Percentiles rank a stretch among this genome's conserved stretches.
These are phyloP conservation scores for Panorpa germanica DNA, from an alignment of 2,888 invertebrate genomes.

Conservation along the genomic window DNA sequence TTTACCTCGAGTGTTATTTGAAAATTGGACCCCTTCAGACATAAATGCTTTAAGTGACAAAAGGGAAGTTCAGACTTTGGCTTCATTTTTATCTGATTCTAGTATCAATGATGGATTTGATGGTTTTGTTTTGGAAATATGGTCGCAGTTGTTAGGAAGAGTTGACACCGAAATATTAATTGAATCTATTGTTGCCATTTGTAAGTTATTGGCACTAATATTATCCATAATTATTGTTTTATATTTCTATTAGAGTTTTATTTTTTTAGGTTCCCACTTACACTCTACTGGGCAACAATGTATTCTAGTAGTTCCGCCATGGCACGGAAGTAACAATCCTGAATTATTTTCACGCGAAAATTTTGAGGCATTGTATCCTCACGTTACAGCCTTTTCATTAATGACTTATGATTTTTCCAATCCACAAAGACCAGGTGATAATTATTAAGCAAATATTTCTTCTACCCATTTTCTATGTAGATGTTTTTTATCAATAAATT, in stretches of 20 bases:
- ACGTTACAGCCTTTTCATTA: constrained; percentile 75
- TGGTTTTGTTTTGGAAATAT: constrained; percentile 80
- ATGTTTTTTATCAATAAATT: constrained; percentile 7
- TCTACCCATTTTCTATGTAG: constrained; percentile 4
- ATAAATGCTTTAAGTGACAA: too few species aligned
- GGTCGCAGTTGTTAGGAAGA: constrained; percentile 64
- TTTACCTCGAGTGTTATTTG: constrained; percentile 76
- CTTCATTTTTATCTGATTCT: constrained; percentile 43
- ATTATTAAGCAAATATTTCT: constrained; percentile 6
- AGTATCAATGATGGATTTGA: constrained; percentile 65
- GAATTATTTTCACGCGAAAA: constrained; percentile 56
- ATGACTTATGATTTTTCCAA: constrained; percentile 94
- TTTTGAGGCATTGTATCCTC: constrained; percentile 55
- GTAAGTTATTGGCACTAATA: constrained; percentile 26
- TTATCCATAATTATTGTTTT: constrained; percentile 6
- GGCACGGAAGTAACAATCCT: constrained; percentile 34
- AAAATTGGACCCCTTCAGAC: constrained; percentile 67
- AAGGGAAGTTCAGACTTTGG: constrained; percentile 44
- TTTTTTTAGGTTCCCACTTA: constrained; percentile 1
- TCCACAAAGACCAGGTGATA: constrained; percentile 57
- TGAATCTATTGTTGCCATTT: constrained; percentile 42
- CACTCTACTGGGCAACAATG: too few species aligned
- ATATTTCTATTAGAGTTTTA: not conserved
- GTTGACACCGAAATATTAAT: constrained; percentile 33
- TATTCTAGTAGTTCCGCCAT: constrained; percentile 68